Evolutionary conservation across 2,113 vertebrate species (phyloP).

Genomic region (Dipodomys merriami): DNA sequence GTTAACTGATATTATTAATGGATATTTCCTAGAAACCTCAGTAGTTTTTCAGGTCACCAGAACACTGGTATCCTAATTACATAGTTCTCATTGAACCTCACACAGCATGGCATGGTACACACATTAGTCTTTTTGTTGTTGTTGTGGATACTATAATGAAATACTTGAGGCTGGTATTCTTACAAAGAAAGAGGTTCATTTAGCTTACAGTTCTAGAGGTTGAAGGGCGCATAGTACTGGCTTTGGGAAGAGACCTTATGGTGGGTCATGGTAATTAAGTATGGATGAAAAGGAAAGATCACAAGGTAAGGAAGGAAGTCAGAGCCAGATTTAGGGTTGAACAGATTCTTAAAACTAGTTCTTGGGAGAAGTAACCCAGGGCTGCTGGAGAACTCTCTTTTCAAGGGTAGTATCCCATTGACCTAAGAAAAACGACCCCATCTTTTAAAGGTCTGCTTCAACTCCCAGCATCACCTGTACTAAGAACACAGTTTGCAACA

Average conservation of each 20-base stretch:
- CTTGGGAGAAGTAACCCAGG: neutral
- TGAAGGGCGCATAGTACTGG: neutral
- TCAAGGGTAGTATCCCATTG: neutral
- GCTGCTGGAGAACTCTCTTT: neutral
- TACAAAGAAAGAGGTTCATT: neutral
- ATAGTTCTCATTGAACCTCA: neutral
- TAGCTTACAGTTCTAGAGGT: neutral
- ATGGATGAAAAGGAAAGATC: neutral
- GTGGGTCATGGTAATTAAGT: neutral
- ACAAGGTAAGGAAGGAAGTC: neutral
- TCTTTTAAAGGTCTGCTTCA: neutral
- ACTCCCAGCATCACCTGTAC: neutral
- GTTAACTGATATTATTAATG: neutral
- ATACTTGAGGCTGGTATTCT: no score
- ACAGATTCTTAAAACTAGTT: neutral
- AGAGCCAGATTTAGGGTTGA: neutral
- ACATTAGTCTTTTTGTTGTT: no score
- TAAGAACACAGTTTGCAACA: neutral
- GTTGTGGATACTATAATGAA: no score
- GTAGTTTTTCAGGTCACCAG: neutral
- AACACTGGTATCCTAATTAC: neutral
- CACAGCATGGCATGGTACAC: neutral
- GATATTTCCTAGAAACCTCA: neutral
- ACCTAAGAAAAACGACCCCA: neutral
- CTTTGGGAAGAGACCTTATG: neutral